Base-by-base conservation (phyloP, 92 coral and sea anemone genomes). In the Scolanthus callimorphus region DNA sequence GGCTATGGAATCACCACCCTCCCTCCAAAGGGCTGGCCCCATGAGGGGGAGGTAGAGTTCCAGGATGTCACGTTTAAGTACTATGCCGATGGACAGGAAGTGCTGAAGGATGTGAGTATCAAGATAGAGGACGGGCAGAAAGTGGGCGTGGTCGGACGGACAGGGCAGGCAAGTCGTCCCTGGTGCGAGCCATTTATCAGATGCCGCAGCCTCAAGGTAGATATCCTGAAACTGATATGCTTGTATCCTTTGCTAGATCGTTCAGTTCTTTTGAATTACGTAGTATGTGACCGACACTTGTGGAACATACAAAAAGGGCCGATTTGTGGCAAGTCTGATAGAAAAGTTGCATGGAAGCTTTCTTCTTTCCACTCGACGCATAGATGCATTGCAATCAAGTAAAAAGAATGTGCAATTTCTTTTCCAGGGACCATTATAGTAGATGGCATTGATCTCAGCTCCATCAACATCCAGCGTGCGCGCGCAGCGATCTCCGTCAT, bases 151-250 rank as follows among this genome's bases (percentile, higher is more conserved):
- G 75, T 57, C 12, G 75, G 75, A 15, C 54, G 75, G 4, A 68
- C 75, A 20, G 75, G 15, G 75, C 75, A 1, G 75, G 75, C 37
- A 68, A 68, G 65, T 68, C 75, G 19, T 68, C 75, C 12, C 43
- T 68, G 29, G 62, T 68, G 31, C 63, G 75, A 3, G 75, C 75
- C 17, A 68, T 68, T 3, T 68, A 56, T 20, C 75, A 49, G 22
- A 68, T 57, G 75, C 75, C 75, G n/a, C 44, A 68, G 51, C 65
- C 75, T 1, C 61, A 68, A 30, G 65, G 75, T 67, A 46, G 47
- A 3, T 46, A n/a, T 4, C n/a, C n/a, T n/a, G n/a, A n/a, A n/a
- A n/a, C n/a, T n/a, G n/a, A n/a, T n/a, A n/a, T n/a, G n/a, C n/a
- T n/a, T n/a, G n/a, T n/a, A n/a, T n/a, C n/a, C n/a, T n/a, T n/a